Base-by-base conservation (phyloP, 2,797 vertebrate genomes). In the Moxostoma hubbsi region DNA sequence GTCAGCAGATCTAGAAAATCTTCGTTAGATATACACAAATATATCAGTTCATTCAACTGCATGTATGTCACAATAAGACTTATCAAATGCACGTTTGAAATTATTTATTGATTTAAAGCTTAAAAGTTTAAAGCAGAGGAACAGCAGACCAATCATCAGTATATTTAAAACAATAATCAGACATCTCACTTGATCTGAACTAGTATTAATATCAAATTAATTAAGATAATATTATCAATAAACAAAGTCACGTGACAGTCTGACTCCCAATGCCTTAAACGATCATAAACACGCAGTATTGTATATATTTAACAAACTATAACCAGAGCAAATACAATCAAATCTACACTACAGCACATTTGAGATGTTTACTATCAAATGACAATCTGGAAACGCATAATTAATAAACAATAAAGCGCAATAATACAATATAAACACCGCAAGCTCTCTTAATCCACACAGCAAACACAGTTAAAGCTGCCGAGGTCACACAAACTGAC, bases 111-210 rank as follows among this genome's bases (percentile, higher is more conserved):
- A 36, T 36, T 61, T 11, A 11, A 61, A 18, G 36, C 81, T 84
- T 82, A 86, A 81, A 77, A 75, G 85, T 1, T 58, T 7, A 18
- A 45, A 45, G 24, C 61, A 18, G 2, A 70, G 13, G 45, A 13
- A 11, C 58, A 54, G 63, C 9, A 46, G 50, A 16, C 2, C 16
- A 43, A 67, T 53, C 74, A 58, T 58, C 15, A 46, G 43, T 18
- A 6, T 62, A 5, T 65, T 24, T 6, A 46, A 0, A 47, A 0
- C 45, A 24, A 75, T 47, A 47, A 36, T 62, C 47, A 13, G 12
- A 5, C 53, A 53, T 13, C 18, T 64, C 0, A 9, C 9, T 9
- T 18, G 2, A 58, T 57, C n/a, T 57, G 6, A 43, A 51, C 9
- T 46, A 7, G n/a, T 16, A 10, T 5, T 9, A 0, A 13, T 57